These are phyloP conservation scores for Ophion ventricosus DNA, from an alignment of 2,888 invertebrate genomes.

Conservation along the genomic window DNA sequence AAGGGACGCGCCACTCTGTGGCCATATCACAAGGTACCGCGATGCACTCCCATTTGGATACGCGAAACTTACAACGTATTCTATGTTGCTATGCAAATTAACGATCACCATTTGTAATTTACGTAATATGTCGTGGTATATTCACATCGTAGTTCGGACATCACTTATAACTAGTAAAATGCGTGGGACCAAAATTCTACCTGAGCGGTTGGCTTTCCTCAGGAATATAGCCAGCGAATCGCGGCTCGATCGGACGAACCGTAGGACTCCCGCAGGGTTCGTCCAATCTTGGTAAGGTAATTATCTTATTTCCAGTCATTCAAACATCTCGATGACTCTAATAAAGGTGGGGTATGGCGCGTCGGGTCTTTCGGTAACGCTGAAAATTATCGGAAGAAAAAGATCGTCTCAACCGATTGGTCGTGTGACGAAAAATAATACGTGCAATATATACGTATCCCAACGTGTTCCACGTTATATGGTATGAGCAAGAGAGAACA, in stretches of 20 bases:
- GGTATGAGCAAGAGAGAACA: conserved; percentile 20
- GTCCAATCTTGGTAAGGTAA: not conserved
- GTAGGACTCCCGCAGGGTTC: conserved; percentile 1
- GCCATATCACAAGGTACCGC: not conserved
- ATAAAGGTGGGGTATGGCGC: not conserved
- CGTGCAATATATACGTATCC: conserved; percentile 28
- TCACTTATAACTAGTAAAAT: conserved; percentile 56
- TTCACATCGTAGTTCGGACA: not conserved
- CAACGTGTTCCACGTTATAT: not conserved
- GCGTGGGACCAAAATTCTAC: conserved; percentile 5
- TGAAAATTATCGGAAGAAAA: not conserved
- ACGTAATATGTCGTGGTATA: conserved; percentile 34
- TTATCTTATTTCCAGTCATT: conserved; percentile 10
- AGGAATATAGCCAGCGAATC: conserved; percentile 7
- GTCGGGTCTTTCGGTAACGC: conserved; percentile 5
- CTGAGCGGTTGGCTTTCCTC: not conserved
- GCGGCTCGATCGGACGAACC: not conserved
- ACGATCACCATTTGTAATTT: conserved; percentile 54
- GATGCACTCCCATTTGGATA: not conserved
- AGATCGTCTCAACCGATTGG: not conserved
- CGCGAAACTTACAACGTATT: conserved; percentile 13
- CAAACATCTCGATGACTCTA: not conserved
- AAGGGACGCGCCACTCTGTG: conserved; percentile 30
- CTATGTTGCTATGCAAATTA: conserved; percentile 47
- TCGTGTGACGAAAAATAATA: conserved; percentile 5